Evolutionary conservation across 2,888 invertebrate genomes (phyloP).

Genomic region (Tinea semifulvella): DNA sequence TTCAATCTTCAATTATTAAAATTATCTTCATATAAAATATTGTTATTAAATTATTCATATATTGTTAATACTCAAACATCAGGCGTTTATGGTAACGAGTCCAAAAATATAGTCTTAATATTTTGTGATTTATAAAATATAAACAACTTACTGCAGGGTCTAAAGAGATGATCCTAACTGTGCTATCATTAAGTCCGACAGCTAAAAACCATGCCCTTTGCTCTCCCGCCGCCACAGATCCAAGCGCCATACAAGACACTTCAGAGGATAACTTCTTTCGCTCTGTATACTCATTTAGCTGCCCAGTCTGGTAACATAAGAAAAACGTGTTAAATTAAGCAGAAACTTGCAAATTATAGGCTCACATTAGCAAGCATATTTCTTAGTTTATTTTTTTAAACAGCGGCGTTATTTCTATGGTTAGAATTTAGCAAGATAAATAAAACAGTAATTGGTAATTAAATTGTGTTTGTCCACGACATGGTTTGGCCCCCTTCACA

Average conservation of each 20-base stretch:
- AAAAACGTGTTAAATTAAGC: too few relatives aligned
- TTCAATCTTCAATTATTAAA: too few relatives aligned
- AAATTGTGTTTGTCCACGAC: slow-evolving; percentile 61
- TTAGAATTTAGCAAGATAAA: slow-evolving; percentile 1
- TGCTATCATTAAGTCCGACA: slow-evolving; percentile 94
- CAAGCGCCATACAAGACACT: slow-evolving; percentile 98
- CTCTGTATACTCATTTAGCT: slow-evolving; percentile 98
- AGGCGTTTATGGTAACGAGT: too few relatives aligned
- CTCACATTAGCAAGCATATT: too few relatives aligned
- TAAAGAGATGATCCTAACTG: slow-evolving; percentile 95
- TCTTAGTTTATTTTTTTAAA: too few relatives aligned
- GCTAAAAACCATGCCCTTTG: slow-evolving; percentile 95
- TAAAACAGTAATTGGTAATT: neutral
- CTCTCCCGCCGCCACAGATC: slow-evolving; percentile 94
- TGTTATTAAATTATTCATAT: too few relatives aligned
- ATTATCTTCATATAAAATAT: too few relatives aligned
- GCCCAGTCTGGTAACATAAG: slow-evolving; percentile 82
- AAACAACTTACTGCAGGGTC: slow-evolving; percentile 82
- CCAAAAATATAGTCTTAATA: too few relatives aligned
- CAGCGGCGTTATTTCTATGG: neutral
- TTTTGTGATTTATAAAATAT: neutral
- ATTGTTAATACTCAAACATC: too few relatives aligned
- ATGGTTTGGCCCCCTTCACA: slow-evolving; percentile 76
- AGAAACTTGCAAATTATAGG: too few relatives aligned
- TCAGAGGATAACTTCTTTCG: slow-evolving; percentile 96